Evolutionary conservation across 1,140 invertebrate genomes (phyloP), one percentile per base, ranked within the genome.

Genomic region (Zophobas atratus): DNA sequence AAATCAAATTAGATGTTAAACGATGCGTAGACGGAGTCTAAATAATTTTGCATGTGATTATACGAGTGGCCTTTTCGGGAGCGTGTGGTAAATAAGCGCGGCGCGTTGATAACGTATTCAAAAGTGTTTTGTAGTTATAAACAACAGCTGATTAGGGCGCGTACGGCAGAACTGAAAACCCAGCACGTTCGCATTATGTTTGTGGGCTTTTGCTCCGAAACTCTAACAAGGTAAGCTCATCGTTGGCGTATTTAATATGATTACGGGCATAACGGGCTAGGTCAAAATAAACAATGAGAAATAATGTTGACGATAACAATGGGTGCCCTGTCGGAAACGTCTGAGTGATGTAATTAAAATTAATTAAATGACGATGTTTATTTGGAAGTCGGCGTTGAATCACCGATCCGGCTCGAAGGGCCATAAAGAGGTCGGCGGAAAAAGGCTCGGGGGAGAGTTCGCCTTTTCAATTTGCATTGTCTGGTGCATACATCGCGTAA

Each of bases 201-300:
- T 56, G 71, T 73, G 43, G 71, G 71, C 71, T 73, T 73, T 73
- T 56, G 56, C 38, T 39, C 39, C 60, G 36, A 63, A 63, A 55
- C 70, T 72, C 49, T 73, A 73, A 73, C 71, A 73, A 73, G 71
- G 71, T 73, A 73, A 73, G 71, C 71, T 73, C 71, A 56, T 73
- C 36, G 49, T 73, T 43, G 55, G 49, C 39, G 55, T 73, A 73
- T 73, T 73, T 73, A 73, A 73, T 73, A 48, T 73, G 71, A 73
- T 73, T 73, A 73, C 41, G 48, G 51, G 70, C 70, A 72, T 72
- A 51, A 72, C 51, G 32, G 60, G 34, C 38, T 32, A 55, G 71
- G 71, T 73, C 51, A 73, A 73, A 73, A 73, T 73, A 73, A 73
- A 73, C 71, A 73, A 73, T 55, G 71, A 36, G 35, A 55, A 43